Conservation (phyloP, 2,113 vertebrate genomes). For the Xenus cinereus region DNA sequence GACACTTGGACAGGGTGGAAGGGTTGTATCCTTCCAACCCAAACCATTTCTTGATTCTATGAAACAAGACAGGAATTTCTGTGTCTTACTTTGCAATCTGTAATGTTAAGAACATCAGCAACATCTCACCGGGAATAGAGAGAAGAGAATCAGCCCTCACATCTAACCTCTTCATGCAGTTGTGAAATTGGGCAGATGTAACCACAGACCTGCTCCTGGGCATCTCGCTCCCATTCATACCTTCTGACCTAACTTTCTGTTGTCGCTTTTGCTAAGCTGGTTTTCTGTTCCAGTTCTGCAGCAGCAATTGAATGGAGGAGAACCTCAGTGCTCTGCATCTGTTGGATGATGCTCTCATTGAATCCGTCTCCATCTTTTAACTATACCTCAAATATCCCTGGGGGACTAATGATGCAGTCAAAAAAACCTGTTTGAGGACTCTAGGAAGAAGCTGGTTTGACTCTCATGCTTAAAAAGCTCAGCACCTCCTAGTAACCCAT, state of each 20-base stretch:
- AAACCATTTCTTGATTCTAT: neutral
- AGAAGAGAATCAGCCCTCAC: neutral
- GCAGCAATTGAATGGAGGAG: neutral
- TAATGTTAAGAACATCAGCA: neutral
- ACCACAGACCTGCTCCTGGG: too few species aligned
- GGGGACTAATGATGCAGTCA: neutral
- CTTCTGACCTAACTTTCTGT: neutral
- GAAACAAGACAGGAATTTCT: neutral
- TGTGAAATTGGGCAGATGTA: neutral
- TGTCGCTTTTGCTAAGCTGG: neutral
- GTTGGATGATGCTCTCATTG: neutral
- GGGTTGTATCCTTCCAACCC: neutral
- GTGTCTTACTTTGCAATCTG: neutral
- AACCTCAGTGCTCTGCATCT: neutral
- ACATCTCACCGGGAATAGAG: neutral
- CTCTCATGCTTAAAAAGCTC: neutral
- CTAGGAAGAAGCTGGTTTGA: neutral
- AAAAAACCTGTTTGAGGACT: neutral
- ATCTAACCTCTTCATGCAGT: neutral
- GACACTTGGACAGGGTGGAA: too few species aligned
- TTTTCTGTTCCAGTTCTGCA: neutral
- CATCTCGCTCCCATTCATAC: neutral
- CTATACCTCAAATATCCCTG: neutral
- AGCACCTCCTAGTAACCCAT: neutral
- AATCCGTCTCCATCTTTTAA: accelerated